Base-by-base conservation (phyloP, 2,797 vertebrate genomes). In the Pachyuromys duprasi region DNA sequence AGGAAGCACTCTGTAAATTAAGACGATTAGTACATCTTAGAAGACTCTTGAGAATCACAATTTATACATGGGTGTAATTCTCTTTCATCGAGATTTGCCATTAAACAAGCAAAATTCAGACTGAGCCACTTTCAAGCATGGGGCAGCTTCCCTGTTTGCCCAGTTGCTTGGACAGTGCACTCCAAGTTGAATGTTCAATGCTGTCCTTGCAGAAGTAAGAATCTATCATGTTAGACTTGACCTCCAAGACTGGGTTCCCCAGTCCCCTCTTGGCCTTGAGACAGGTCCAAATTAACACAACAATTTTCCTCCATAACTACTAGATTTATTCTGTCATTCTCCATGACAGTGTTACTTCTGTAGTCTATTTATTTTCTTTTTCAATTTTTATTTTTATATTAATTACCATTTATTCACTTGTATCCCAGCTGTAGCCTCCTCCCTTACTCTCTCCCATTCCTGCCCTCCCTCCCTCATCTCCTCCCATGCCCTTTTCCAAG, bases 21-120 rank as follows among this genome's bases (percentile, higher is more conserved):
- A 8, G 15, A 60, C 31, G 53, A 55, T 33, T n/a, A 63, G 26
- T 20, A 31, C 24, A 57, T n/a, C n/a, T 79, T 86, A 70, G 53
- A 89, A 92, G 13, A 57, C 8, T 5, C 2, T n/a, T 60, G 74
- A 84, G 18, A 70, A 63, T 74, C 76, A 45, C 26, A 79, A 28
- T 18, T 57, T 57, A 69, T 69, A 82, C 5, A 76, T 93, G 31
- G 6, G n/a, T 53, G 86, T 74, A 69, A 8, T 69, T 86, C 31
- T 79, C 2, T 86, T 92, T 89, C 62, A 67, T 45, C 89, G 80
- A 90, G 8, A 36, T 57, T 92, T 75, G 80, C 3, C 45, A 42
- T 26, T 55, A 45, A 95, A 93, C 28, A 78, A 60, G 49, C n/a
- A 95, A 70, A 62, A 75, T 55, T 55, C 74, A 87, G 60, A 83